Percentiles rank a stretch among this genome's conserved stretches.
Conservation (phyloP, 2,797 vertebrate genomes). For the Monodelphis domestica region DNA sequence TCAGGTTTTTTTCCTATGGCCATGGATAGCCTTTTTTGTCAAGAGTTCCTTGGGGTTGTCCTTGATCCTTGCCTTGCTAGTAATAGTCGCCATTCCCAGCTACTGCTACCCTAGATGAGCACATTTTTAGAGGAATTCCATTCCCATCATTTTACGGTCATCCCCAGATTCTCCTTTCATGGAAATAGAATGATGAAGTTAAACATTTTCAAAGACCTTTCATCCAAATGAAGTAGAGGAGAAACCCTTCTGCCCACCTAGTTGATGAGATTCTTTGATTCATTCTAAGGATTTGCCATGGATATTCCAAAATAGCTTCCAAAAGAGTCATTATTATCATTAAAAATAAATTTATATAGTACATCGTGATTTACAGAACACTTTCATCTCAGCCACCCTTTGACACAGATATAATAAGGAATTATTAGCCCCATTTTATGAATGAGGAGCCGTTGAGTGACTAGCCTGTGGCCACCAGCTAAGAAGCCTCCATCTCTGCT, state of each 20-base stretch:
- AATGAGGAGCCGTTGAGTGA: no score
- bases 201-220: conserved; percentile 47
- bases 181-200: conserved; percentile 50
- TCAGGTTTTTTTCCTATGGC: no score
- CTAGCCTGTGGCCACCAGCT: neutral
- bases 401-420: neutral
- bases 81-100: no score
- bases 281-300: conserved; percentile 55
- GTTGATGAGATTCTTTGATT: conserved; percentile 57
- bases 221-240: conserved; percentile 43
- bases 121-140: no score
- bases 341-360: conserved; percentile 41
- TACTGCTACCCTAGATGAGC: no score
- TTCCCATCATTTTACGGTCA: conserved; percentile 39
- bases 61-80: no score
- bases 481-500: neutral
- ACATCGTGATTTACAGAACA: conserved; percentile 38
- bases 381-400: neutral
- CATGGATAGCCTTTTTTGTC: no score
- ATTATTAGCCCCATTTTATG: neutral
- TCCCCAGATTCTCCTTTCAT: conserved; percentile 39
- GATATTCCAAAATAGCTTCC: conserved; percentile 62
- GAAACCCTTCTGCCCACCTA: conserved; percentile 54
- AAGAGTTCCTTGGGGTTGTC: no score
- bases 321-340: neutral